Evolutionary conservation across 2,113 vertebrate species (phyloP), one percentile per base, ranked within the genome.

Genomic region (Gavialis gangeticus): DNA sequence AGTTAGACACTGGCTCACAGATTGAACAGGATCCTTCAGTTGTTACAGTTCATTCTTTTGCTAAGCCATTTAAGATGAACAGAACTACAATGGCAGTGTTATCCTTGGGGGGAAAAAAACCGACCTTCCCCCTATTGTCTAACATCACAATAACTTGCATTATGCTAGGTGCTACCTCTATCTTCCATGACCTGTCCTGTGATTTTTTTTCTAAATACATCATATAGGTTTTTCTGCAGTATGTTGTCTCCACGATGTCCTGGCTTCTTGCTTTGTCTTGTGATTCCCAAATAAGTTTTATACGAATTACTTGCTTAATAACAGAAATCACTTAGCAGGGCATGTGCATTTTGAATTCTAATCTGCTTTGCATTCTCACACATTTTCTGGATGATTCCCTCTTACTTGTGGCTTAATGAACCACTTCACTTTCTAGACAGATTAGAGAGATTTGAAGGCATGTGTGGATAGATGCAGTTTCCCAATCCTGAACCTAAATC

Each of bases 21-120:
- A 55, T 54, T 6, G 76, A 54, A 1, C 10, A 1, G 3, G 5
- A 46, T 71, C 21, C 54, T 21, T 25, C 37, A 69, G 30, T 2
- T 4, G 3, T 30, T 4, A 8, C n/a, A 46, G 11, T 24, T 62
- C 60, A 24, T 4, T 62, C 60, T 62, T 62, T 62, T 62, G 19
- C 60, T 1, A 3, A 30, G 37, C 27, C 82, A 37, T 3, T 21
- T 75, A 1, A 1, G 1, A 4, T 12, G 75, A 69, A 85, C 7
- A 62, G 24, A 75, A 75, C 25, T 4, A 25, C 7, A 0, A 1
- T 0, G 0, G 16, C 4, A 67, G 21, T 25, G n/a, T 63, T 67
- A 64, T 34, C 21, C 27, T 19, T 1, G 27, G 67, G 77, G 21
- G 10, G 19, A 91, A 18, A 28, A 75, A 55, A 8, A 8, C 46